These are phyloP conservation scores for Coelinius sp. DNA, from an alignment of 2,888 invertebrate species.

Conservation along the genomic window DNA sequence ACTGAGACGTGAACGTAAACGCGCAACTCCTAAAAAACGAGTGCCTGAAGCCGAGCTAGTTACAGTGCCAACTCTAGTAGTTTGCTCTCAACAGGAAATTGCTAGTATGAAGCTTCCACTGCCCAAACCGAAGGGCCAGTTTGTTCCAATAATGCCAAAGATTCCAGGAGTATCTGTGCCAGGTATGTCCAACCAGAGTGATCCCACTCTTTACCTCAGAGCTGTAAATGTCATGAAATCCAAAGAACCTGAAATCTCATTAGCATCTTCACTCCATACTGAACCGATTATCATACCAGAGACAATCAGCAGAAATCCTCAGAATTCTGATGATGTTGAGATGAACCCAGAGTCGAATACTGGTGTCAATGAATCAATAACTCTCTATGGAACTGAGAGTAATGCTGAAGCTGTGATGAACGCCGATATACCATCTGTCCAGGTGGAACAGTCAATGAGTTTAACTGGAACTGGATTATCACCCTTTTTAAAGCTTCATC, in stretches of 20 bases:
- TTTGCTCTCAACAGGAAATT: constrained; percentile 59
- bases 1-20: constrained; percentile 26
- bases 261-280: neutral
- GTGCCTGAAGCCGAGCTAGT: constrained; percentile 50
- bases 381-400: constrained; percentile 60
- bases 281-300: neutral
- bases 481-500: constrained; percentile 61
- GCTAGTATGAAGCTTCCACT: neutral
- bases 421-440: constrained; percentile 56
- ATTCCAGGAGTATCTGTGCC: neutral
- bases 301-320: neutral
- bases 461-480: constrained; percentile 60
- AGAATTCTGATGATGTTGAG: neutral
- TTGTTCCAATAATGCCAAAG: constrained; percentile 62
- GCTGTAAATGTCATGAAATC: constrained; percentile 49
- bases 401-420: constrained; percentile 52
- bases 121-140: constrained; percentile 45
- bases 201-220: constrained; percentile 45
- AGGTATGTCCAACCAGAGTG: no score
- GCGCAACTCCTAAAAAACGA: neutral
- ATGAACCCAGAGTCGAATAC: neutral
- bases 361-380: constrained; percentile 56
- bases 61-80: constrained; percentile 59
- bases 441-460: constrained; percentile 56
- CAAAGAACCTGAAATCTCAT: constrained; percentile 9